These are phyloP conservation scores for Amblyopsis rosae DNA, from an alignment of 2,113 vertebrate species.

Conservation along the genomic window DNA sequence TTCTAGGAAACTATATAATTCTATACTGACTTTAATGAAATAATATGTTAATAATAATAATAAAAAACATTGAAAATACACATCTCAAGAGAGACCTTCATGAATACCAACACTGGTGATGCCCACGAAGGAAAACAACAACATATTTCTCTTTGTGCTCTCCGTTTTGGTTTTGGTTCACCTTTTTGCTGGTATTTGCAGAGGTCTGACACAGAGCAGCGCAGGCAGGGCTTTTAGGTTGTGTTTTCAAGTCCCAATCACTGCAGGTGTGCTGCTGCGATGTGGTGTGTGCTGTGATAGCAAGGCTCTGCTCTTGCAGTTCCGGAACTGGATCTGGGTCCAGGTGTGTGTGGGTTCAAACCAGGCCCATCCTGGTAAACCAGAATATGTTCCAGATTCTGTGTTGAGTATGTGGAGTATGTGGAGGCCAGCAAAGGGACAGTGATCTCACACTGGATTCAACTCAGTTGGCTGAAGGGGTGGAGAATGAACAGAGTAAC, in stretches of 20 bases:
- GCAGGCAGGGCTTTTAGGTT: conserved; percentile 52
- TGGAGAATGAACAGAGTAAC: conserved; percentile 59
- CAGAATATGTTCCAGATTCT: conserved; percentile 24
- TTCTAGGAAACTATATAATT: conserved; percentile 80
- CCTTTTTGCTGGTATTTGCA: conserved; percentile 64
- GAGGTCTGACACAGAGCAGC: conserved; percentile 50
- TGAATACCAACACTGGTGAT: conserved; percentile 43
- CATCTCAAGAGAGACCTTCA: conserved; percentile 57
- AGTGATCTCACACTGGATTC: conserved; percentile 57
- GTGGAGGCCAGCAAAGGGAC: conserved; percentile 64
- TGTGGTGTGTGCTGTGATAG: conserved; percentile 52
- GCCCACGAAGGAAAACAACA: conserved; percentile 36
- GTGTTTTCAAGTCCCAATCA: conserved; percentile 64
- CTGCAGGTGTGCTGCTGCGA: conserved; percentile 56
- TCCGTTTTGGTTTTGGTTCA: conserved; percentile 60
- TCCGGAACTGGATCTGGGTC: conserved; percentile 21
- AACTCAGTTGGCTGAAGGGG: conserved; percentile 56
- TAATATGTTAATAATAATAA: conserved; percentile 36
- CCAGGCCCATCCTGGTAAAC: conserved; percentile 3
- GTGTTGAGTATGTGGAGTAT: conserved; percentile 58
- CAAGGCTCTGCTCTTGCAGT: conserved; percentile 33
- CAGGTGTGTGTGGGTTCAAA: background rate
- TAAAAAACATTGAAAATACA: conserved; percentile 53
- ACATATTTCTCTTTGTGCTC: conserved; percentile 33
- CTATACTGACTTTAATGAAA: conserved; percentile 73